phyloP scores from a whole-genome alignment of 2,888 invertebrate genomes.

The Plemyria rubiginata region DNA sequence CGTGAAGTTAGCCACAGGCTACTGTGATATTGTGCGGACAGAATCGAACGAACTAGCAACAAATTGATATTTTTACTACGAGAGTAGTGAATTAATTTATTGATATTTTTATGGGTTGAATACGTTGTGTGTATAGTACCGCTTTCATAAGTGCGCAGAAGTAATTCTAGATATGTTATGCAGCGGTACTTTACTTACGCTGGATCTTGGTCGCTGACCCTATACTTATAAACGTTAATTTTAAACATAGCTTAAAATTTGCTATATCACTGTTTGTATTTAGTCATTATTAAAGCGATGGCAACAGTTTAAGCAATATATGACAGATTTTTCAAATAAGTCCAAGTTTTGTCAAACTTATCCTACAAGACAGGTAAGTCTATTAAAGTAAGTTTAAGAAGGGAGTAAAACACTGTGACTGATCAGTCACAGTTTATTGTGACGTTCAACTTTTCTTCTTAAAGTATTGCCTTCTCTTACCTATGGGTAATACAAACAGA shows the following conservation, averaged over 20 bases:
- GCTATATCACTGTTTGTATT: too few relatives aligned
- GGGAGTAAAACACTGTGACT: too few relatives aligned
- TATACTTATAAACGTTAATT: background rate
- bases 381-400: too few relatives aligned
- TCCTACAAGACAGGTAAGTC: too few relatives aligned
- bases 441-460: too few relatives aligned
- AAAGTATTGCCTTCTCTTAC: background rate
- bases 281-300: too few relatives aligned
- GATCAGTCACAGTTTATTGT: too few relatives aligned
- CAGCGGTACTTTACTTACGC: background rate
- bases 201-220: background rate
- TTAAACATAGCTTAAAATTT: background rate
- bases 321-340: too few relatives aligned
- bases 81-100: conserved; percentile 61
- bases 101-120: conserved; percentile 46
- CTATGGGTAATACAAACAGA: background rate
- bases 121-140: conserved; percentile 32
- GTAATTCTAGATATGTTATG: background rate
- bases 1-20: conserved; percentile 57
- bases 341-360: too few relatives aligned
- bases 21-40: conserved; percentile 65
- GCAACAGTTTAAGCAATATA: too few relatives aligned
- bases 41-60: conserved; percentile 58
- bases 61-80: conserved; percentile 49
- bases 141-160: background rate